Conservation (phyloP, 92 coral and sea anemone species). For the Blastomussa wellsi region DNA sequence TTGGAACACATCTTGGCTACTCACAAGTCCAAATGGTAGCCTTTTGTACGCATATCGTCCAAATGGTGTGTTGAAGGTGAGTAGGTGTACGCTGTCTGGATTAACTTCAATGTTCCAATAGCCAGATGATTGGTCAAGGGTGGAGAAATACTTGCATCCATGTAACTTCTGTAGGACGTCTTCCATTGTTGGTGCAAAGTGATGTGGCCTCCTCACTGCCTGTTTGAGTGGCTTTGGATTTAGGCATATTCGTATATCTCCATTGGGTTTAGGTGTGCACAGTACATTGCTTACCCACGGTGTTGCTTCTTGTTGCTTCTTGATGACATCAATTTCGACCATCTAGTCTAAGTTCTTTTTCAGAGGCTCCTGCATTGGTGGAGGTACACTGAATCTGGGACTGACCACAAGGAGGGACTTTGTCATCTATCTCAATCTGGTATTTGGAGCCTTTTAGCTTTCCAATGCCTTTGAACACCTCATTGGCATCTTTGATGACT, state of each 20-base stretch:
- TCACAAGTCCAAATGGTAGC: conserved; percentile 63
- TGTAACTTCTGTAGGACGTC: no score
- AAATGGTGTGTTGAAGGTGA: no score
- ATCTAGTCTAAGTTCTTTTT: no score
- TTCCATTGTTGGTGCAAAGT: no score
- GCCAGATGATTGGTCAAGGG: no score
- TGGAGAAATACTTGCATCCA: no score
- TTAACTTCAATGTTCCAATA: no score
- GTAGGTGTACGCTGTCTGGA: no score
- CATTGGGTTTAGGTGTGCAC: conserved; percentile 71
- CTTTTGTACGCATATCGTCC: no score
- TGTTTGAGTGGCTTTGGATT: conserved; percentile 70
- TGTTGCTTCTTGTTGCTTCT: no score
- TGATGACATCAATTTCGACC: no score
- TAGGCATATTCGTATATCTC: conserved; percentile 61
- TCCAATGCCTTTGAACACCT: conserved; percentile 66
- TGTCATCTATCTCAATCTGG: conserved; percentile 68
- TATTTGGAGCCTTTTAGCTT: conserved; percentile 73
- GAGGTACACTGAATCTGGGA: conserved; percentile 63
- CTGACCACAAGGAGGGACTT: conserved; percentile 74
- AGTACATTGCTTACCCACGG: conserved; percentile 66
- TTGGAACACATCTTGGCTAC: conserved; percentile 72
- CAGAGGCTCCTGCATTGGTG: conserved; percentile 75
- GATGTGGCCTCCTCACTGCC: conserved; percentile 66
- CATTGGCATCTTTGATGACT: conserved; percentile 65